Percentiles rank a stretch among this genome's conserved stretches.
Evolutionary conservation across 2,888 invertebrate species (phyloP).

Genomic region (Ferdinandea cuprea): DNA sequence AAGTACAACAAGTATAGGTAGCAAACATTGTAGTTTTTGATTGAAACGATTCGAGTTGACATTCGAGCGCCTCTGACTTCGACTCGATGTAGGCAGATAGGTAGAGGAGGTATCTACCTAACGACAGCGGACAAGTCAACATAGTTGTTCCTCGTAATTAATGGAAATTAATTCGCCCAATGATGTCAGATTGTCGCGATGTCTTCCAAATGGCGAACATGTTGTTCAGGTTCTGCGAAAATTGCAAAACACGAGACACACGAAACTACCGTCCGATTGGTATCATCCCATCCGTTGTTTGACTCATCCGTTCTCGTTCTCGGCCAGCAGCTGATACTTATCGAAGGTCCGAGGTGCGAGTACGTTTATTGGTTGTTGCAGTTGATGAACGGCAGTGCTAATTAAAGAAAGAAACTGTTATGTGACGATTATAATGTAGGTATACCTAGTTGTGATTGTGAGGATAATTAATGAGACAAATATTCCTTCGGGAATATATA

Average conservation of each 20-base stretch:
- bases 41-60: constrained; percentile 60
- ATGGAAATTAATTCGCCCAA: constrained; percentile 69
- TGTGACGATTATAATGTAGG: constrained; percentile 56
- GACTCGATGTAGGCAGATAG: constrained; percentile 11
- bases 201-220: constrained; percentile 60
- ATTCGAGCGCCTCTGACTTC: constrained; percentile 60
- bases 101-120: too few species aligned
- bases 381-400: constrained; percentile 58
- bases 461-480: constrained; percentile 63
- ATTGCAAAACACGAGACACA: constrained; percentile 36
- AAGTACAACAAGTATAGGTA: too few species aligned
- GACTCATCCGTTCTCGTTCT: constrained; percentile 33
- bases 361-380: constrained; percentile 53
- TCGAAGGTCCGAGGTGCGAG: constrained; percentile 54
- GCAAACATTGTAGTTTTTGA: constrained; percentile 52
- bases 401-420: constrained; percentile 69
- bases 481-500: constrained; percentile 14
- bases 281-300: constrained; percentile 48
- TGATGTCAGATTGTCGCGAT: constrained; percentile 63
- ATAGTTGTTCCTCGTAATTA: constrained; percentile 66
- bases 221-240: constrained; percentile 62
- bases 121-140: constrained; percentile 57
- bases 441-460: constrained; percentile 24
- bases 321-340: constrained; percentile 54
- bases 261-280: constrained; percentile 38